phyloP scores from a whole-genome alignment of 2,888 invertebrate species.

The Sinodicranocentrus sp. region DNA sequence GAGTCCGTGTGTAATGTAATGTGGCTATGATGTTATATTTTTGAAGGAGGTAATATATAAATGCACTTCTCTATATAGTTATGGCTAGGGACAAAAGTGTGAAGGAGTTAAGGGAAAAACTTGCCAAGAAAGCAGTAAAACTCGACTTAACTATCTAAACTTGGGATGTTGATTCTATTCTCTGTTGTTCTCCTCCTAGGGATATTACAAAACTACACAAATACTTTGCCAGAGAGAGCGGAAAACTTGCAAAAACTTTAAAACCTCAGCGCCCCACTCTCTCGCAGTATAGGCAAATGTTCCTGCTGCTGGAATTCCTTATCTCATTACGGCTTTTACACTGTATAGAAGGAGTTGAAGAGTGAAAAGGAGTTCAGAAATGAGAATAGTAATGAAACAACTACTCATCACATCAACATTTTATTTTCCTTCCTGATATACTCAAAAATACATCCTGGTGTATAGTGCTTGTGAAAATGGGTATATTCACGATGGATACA shows the following conservation, averaged over 20 bases:
- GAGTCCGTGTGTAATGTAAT: too few relatives aligned
- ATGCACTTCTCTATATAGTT: too few relatives aligned
- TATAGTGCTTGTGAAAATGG: too few relatives aligned
- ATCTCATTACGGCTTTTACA: not conserved
- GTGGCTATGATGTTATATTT: too few relatives aligned
- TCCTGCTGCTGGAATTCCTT: slow-evolving; percentile 25
- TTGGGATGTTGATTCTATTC: slow-evolving; percentile 11
- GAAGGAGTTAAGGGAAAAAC: slow-evolving; percentile 30
- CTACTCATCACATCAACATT: slow-evolving; percentile 6
- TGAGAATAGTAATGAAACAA: not conserved
- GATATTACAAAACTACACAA: slow-evolving; percentile 29
- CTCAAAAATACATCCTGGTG: too few relatives aligned
- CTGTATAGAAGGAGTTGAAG: not conserved
- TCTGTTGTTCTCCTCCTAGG: slow-evolving; percentile 18
- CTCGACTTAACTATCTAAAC: slow-evolving; percentile 31
- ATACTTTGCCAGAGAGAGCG: slow-evolving; percentile 21
- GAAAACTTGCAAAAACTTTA: slow-evolving; percentile 35
- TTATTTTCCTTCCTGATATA: not conserved
- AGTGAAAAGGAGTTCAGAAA: not conserved
- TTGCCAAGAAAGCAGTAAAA: slow-evolving; percentile 52
- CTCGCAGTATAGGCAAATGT: not conserved
- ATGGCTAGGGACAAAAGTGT: too few relatives aligned
- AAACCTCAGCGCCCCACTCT: slow-evolving; percentile 2
- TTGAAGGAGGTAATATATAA: too few relatives aligned
- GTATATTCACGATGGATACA: not conserved